Percentiles rank a stretch among this genome's conserved stretches.
Conservation (phyloP, 2,113 vertebrate species). For the Odontophorus gujanensis region DNA sequence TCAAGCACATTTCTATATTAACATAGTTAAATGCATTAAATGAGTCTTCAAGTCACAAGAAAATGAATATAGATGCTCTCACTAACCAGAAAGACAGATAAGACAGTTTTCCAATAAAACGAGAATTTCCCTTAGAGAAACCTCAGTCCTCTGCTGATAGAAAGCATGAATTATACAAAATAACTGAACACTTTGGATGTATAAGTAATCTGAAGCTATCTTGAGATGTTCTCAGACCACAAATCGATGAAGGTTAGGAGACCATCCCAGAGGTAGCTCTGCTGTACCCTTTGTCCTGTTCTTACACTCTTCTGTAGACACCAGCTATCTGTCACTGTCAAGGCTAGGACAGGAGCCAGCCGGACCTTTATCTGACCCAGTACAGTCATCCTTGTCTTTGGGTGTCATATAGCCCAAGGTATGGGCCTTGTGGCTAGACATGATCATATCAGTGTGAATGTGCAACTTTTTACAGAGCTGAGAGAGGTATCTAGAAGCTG, state of each 20-base stretch:
- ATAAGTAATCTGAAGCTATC: not conserved
- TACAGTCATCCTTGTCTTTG: not conserved
- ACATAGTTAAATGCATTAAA: conserved; percentile 33
- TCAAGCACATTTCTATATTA: not conserved
- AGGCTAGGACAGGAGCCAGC: not conserved
- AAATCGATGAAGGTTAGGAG: conserved; percentile 1
- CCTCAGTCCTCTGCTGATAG: not conserved
- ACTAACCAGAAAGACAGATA: conserved; percentile 42
- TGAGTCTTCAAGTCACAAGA: conserved; percentile 33
- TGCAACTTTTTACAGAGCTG: not conserved
- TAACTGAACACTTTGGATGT: not conserved
- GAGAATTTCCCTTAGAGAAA: not conserved
- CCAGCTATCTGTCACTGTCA: not conserved
- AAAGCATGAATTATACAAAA: conserved; percentile 46
- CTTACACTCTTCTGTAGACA: not conserved
- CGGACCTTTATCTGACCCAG: not conserved
- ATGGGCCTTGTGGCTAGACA: not conserved
- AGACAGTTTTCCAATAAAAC: conserved; percentile 56
- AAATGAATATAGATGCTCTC: not conserved
- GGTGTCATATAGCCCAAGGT: not conserved
- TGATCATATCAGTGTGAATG: not conserved
- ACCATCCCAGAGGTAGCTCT: not conserved
- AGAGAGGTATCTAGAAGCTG: not conserved
- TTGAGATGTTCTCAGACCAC: conserved; percentile 19
- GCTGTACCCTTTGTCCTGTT: not conserved